Evolutionary conservation across 2,113 vertebrate genomes (phyloP), one percentile per base, ranked within the genome.

Genomic region (Pionites leucogaster): DNA sequence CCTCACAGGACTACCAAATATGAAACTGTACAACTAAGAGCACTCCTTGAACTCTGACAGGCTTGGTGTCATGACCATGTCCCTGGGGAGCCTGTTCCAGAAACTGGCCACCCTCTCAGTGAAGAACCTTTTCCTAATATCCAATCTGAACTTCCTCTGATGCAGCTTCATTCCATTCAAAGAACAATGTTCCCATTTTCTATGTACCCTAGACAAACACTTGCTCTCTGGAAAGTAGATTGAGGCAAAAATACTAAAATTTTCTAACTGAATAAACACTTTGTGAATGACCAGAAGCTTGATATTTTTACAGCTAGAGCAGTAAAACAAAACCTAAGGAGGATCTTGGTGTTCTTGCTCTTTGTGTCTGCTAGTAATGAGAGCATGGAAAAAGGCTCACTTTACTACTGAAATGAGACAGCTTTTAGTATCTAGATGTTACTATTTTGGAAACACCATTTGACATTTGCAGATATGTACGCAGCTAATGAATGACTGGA

Each of bases 401-500:
- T 93, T 86, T 92, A 67, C 64, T 85, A 70, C 67, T 77, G 71
- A 89, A 92, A 92, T 74, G 28, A 93, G 78, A 76, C 88, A 86
- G 28, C 37, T 92, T 88, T 95, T 92, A 94, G 78, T 90, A 83
- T 92, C 88, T 90, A 84, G 76, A 88, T 92, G 86, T 96, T 94
- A 71, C 92, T 95, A 68, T 96, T 97, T 95, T 95, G 88, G 90
- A 93, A 95, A 83, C 29, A 37, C 80, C 88, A 80, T 94, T 86
- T 93, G 93, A 88, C 94, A 95, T 95, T 96, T 96, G 64, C 88
- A 96, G 82, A 90, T 90, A 86, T 67, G 71, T 80, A 76, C 3
- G 7, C 79, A 96, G 68, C 60, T 96, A 96, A 93, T 96, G 90
- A 96, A 95, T 92, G 92, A 83, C 82, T 97, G 93, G 90, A 95